phyloP scores from a whole-genome alignment of 2,113 vertebrate genomes.

The Brevimyrus niger region DNA sequence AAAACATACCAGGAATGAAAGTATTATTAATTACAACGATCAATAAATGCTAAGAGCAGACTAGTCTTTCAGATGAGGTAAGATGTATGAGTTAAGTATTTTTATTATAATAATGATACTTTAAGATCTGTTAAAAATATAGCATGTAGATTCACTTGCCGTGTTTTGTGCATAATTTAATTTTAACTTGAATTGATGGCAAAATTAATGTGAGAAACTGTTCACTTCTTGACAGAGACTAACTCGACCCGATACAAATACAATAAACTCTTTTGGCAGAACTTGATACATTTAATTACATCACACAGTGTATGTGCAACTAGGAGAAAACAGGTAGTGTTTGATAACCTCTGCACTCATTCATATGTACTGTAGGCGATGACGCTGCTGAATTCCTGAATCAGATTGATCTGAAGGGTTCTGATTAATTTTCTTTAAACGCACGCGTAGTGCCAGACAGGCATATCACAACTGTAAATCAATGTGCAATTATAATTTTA shows the following conservation, averaged over 20 bases:
- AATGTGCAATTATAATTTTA: background rate
- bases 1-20: background rate
- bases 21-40: slow-evolving; percentile 10
- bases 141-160: background rate
- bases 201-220: background rate
- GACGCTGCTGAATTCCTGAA: background rate
- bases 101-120: background rate
- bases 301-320: background rate
- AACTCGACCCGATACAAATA: background rate
- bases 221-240: background rate
- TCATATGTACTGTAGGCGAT: background rate
- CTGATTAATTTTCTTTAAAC: background rate
- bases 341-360: background rate
- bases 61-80: background rate
- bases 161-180: background rate
- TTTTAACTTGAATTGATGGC: background rate
- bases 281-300: background rate
- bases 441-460: background rate
- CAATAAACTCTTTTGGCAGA: background rate
- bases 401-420: background rate
- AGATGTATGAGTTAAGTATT: background rate
- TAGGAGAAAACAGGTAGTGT: background rate
- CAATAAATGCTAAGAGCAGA: background rate
- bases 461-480: background rate
- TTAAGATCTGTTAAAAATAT: background rate